Conservation (phyloP, 2,888 invertebrate species). For the Drosophila melanosoma region DNA sequence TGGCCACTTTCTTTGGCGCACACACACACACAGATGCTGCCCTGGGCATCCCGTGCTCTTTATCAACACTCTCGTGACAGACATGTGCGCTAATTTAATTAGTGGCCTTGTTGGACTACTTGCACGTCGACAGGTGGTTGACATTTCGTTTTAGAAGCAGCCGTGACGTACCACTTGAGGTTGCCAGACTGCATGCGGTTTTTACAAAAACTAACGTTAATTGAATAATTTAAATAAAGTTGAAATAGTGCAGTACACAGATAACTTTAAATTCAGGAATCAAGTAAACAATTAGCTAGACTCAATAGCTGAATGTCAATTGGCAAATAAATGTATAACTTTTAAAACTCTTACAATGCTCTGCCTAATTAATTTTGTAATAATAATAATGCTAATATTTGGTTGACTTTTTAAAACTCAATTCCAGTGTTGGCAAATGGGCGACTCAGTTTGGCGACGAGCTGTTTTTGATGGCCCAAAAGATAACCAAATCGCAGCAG, state of each 20-base stretch:
- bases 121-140: conserved; percentile 75
- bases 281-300: not conserved
- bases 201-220: not conserved
- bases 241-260: not conserved
- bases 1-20: conserved; percentile 29
- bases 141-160: conserved; percentile 53
- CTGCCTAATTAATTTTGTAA: not conserved
- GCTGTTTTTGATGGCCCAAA: conserved; percentile 91
- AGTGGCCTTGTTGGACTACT: conserved; percentile 56
- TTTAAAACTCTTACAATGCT: not conserved
- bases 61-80: conserved; percentile 39
- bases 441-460: conserved; percentile 92
- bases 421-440: conserved; percentile 92
- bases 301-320: not conserved
- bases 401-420: not conserved
- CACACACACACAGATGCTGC: conserved; percentile 3
- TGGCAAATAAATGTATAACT: not conserved
- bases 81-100: conserved; percentile 77
- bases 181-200: conserved; percentile 25
- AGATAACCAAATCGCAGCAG: conserved; percentile 91
- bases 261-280: not conserved
- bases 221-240: not conserved
- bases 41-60: conserved; percentile 16
- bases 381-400: not conserved
- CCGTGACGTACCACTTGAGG: conserved; percentile 14